Conservation (phyloP, 1,140 invertebrate species). For the Babylonia areolata region DNA sequence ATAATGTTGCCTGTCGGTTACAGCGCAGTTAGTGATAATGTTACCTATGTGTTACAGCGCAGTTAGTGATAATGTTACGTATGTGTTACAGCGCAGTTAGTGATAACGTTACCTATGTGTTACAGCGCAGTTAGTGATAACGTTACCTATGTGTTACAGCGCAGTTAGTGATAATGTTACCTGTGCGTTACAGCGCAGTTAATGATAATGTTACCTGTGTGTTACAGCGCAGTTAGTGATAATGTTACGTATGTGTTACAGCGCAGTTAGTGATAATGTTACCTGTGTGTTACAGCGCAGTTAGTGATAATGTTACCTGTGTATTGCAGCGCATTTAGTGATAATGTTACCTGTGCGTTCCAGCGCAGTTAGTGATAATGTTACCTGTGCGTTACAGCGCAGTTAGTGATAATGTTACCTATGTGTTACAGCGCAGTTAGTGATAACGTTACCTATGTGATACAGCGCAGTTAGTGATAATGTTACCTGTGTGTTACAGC, state of each 20-base stretch:
- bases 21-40: neutral
- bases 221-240: neutral
- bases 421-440: conserved; percentile 48
- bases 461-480: neutral
- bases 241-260: conserved; percentile 22
- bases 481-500: conserved; percentile 42
- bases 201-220: no score
- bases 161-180: neutral
- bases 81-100: no score
- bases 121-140: conserved; percentile 55
- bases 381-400: no score
- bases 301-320: neutral
- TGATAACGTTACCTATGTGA: no score
- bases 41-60: conserved; percentile 42
- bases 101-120: neutral
- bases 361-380: conserved; percentile 57
- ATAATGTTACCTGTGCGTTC: neutral
- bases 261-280: no score
- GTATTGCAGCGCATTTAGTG: conserved; percentile 43
- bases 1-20: no score
- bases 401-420: neutral
- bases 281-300: no score
- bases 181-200: conserved; percentile 47
- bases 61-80: no score
- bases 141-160: no score